Evolutionary conservation across 2,113 vertebrate genomes (phyloP).

Genomic region (Anoura caudifer): DNA sequence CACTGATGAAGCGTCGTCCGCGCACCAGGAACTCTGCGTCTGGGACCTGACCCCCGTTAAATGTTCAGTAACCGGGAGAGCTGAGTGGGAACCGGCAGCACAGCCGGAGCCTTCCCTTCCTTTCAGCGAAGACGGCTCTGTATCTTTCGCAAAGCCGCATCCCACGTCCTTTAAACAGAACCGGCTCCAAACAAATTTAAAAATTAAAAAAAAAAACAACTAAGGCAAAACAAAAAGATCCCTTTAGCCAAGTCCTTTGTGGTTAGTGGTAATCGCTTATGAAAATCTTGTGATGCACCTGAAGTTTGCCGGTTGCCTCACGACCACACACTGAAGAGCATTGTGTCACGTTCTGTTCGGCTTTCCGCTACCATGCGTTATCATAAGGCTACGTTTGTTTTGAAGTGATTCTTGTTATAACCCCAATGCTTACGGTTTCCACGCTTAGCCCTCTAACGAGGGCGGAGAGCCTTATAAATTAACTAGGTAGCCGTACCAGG

Average conservation of each 20-base stretch:
- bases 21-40: not conserved
- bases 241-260: not conserved
- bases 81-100: not conserved
- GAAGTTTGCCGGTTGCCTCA: not conserved
- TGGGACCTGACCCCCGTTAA: not conserved
- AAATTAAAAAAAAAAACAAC: not conserved
- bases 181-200: not conserved
- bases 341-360: not conserved
- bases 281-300: not conserved
- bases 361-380: constrained; percentile 65
- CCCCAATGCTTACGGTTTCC: constrained; percentile 73
- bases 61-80: not conserved
- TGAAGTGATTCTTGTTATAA: constrained; percentile 77
- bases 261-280: not conserved
- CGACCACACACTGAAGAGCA: constrained; percentile 28
- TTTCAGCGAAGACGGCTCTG: not conserved
- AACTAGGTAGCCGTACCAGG: constrained; percentile 82
- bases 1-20: accelerated
- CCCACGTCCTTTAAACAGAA: not conserved
- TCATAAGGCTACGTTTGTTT: constrained; percentile 76
- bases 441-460: constrained; percentile 79
- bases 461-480: constrained; percentile 85
- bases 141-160: not conserved
- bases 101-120: not conserved
- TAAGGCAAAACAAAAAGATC: not conserved